phyloP scores from a whole-genome alignment of 2,888 invertebrate genomes.

The Pteria penguin region DNA sequence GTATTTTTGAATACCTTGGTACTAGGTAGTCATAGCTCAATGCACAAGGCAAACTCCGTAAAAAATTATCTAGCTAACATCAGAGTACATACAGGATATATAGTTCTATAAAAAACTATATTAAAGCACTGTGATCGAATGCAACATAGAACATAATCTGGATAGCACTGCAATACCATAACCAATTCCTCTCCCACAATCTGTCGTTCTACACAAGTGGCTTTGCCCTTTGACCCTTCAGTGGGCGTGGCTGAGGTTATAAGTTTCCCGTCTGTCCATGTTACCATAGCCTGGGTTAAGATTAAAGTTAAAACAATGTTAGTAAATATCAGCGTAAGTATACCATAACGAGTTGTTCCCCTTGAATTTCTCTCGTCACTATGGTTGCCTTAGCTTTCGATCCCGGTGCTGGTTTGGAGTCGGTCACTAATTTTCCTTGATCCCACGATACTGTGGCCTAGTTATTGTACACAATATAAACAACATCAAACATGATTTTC shows the following conservation, averaged over 20 bases:
- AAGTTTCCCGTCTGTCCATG: constrained; percentile 36
- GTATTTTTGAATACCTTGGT: too few species aligned
- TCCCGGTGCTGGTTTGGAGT: constrained; percentile 15
- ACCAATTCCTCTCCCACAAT: constrained; percentile 30
- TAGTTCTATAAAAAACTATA: too few species aligned
- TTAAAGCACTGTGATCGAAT: too few species aligned
- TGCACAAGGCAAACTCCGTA: too few species aligned
- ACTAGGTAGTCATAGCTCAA: too few species aligned
- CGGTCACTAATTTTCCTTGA: constrained; percentile 16
- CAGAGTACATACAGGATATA: too few species aligned
- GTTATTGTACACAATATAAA: too few species aligned
- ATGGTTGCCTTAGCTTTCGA: constrained; percentile 19
- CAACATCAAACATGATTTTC: too few species aligned
- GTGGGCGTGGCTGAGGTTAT: constrained; percentile 34
- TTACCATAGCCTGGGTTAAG: constrained; percentile 26
- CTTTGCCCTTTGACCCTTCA: constrained; percentile 34
- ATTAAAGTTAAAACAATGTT: constrained; percentile 5
- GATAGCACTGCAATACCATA: constrained; percentile 33
- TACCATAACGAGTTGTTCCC: constrained; percentile 26
- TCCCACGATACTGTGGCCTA: constrained; percentile 25
- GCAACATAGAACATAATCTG: too few species aligned
- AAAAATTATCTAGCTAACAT: too few species aligned
- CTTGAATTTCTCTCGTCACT: constrained; percentile 5
- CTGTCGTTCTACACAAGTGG: constrained; percentile 35
- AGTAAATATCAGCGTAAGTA: background rate